A percentile compares a stretch with the other conserved stretches of the same genome.
Evolutionary conservation across 1,140 invertebrate species (phyloP).

Genomic region (Solenopsis fugax): DNA sequence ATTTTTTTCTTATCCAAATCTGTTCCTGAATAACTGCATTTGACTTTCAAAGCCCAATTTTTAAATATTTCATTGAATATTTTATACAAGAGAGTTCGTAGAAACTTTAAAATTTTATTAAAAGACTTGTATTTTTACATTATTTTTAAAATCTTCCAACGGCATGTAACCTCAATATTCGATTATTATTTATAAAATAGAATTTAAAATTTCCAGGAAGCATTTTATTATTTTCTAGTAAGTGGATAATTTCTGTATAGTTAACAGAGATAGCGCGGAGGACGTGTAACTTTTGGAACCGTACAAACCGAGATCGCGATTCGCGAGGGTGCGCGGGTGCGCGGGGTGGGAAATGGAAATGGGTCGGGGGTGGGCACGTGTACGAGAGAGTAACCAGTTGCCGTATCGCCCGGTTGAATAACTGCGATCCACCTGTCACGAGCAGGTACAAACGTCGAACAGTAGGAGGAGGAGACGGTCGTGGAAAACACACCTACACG

Average conservation of each 20-base stretch:
- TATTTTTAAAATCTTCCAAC: neutral
- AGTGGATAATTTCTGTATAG: neutral
- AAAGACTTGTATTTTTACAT: too few relatives aligned
- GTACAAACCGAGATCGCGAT: constrained; percentile 27
- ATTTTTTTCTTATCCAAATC: too few relatives aligned
- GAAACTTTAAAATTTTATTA: too few relatives aligned
- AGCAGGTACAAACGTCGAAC: constrained; percentile 78
- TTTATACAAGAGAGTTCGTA: too few relatives aligned
- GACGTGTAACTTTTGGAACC: neutral
- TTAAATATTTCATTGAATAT: too few relatives aligned
- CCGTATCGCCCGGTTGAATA: constrained; percentile 76
- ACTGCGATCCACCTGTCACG: constrained; percentile 79
- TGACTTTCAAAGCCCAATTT: too few relatives aligned
- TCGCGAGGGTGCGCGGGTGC: neutral
- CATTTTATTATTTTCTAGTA: neutral
- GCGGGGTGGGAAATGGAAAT: neutral
- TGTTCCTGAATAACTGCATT: too few relatives aligned
- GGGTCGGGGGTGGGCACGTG: constrained; percentile 31
- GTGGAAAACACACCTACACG: constrained; percentile 26
- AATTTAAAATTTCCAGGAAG: neutral
- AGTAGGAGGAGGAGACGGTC: constrained; percentile 18
- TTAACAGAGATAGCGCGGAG: neutral
- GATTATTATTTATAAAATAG: neutral
- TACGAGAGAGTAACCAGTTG: constrained; percentile 67
- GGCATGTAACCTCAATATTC: neutral